phyloP scores from a whole-genome alignment of 2,113 vertebrate genomes.

The Rhodinocichla rosea region DNA sequence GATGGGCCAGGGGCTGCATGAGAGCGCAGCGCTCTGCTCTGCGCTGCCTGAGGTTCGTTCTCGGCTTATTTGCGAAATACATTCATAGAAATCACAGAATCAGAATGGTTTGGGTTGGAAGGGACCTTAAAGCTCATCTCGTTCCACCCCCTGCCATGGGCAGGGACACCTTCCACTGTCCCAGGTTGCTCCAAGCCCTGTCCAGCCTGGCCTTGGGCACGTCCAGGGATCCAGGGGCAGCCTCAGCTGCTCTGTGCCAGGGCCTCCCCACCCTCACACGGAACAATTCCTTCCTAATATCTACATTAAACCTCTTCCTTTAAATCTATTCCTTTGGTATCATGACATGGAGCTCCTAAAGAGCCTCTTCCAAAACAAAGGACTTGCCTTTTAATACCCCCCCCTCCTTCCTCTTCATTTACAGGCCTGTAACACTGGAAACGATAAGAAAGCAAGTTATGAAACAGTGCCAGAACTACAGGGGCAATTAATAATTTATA shows the following conservation, averaged over 20 bases:
- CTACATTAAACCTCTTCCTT: not conserved
- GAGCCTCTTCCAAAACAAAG: slow-evolving; percentile 4
- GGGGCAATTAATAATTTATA: slow-evolving; percentile 66
- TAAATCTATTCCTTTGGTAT: not conserved
- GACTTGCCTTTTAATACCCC: not conserved
- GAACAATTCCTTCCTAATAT: not conserved
- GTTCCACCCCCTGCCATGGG: too few relatives aligned
- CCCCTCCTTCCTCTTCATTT: not conserved
- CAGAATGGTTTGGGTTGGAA: not conserved
- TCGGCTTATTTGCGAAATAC: not conserved
- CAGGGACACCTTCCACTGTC: rapidly evolving
- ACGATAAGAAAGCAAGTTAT: not conserved
- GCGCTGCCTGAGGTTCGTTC: not conserved
- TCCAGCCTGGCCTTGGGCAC: not conserved
- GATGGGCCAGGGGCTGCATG: not conserved
- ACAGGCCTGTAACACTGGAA: not conserved
- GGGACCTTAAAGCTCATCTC: not conserved
- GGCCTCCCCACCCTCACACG: rapidly evolving
- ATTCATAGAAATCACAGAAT: not conserved
- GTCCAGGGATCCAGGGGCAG: not conserved
- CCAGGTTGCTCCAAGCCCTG: not conserved
- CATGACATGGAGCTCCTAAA: not conserved
- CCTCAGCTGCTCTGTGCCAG: not conserved
- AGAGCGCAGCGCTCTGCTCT: not conserved
- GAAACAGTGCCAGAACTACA: slow-evolving; percentile 46